Evolutionary conservation across 2,888 invertebrate genomes (phyloP), one percentile per base, ranked within the genome.

Genomic region (Synergus japonicus): DNA sequence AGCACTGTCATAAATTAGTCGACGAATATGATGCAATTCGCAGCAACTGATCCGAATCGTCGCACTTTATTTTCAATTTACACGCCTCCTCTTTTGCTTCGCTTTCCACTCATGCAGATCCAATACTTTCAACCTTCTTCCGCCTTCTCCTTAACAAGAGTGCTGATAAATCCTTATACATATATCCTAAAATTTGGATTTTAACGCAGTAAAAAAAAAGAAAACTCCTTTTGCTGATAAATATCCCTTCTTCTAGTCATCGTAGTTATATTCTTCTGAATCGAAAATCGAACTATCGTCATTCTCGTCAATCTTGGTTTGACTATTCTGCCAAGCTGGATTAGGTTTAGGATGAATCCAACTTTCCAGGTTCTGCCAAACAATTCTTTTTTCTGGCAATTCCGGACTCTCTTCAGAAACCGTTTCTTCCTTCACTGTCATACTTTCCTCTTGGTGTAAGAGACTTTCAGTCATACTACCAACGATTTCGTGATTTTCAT

Each of bases 221-320:
- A 60, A 29, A 12, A 63, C 12, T 46, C 7, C 10, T 46, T 22
- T 10, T 58, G 12, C 18, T 58, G 15, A 18, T 15, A 18, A 15
- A 58, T 58, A 8, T 44, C 18, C 41, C 10, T 18, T 66, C 44
- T 66, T 43, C n/a, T 66, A 18, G 18, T 41, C 66, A 13, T 67
- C 22, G 7, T 44, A 73, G 54, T 15, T 37, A n/a, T 41, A 54
- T 37, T 73, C 54, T 54, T 46, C 3, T 15, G 69, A 44, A 49
- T 69, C 29, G 18, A 69, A 69, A 49, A 49, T 69, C 29, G 49
- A 44, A n/a, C 12, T 1, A 49, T 66, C 66, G 18, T 66, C 66
- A 66, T 66, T 18, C 12, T 66, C 66, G 18, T 18, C 9, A 43
- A 12, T 69, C 22, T 44, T 44, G 3, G 43, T 1, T 44, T 29